A percentile compares a stretch with the other conserved stretches of the same genome.
Evolutionary conservation across 2,113 vertebrate species (phyloP).

Genomic region (Toxotes chatareus): DNA sequence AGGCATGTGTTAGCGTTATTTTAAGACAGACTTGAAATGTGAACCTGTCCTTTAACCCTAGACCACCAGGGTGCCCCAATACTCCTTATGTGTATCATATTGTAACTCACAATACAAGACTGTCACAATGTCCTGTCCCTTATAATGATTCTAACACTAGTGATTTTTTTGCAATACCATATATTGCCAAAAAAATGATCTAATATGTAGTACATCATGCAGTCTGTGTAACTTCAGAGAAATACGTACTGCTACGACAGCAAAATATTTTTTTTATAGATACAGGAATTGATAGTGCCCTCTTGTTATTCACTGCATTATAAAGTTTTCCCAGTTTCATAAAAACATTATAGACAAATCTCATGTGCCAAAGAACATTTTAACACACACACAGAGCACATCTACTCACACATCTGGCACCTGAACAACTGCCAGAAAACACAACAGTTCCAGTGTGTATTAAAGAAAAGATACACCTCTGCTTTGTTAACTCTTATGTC

Average conservation of each 20-base stretch:
- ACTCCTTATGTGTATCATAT: conserved; percentile 16
- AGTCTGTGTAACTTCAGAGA: conserved; percentile 2
- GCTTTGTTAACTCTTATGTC: not conserved
- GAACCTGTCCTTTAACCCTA: not conserved
- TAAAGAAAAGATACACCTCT: conserved; percentile 14
- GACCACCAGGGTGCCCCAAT: not conserved
- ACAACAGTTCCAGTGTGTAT: conserved; percentile 15
- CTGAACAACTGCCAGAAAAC: conserved; percentile 18
- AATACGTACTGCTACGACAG: not conserved
- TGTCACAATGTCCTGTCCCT: not conserved
- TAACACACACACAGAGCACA: conserved; percentile 9
- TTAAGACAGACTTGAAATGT: not conserved
- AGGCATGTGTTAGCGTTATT: not conserved
- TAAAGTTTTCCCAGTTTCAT: conserved; percentile 35
- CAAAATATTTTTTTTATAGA: not conserved
- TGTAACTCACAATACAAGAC: conserved; percentile 3
- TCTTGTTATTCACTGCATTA: conserved; percentile 16
- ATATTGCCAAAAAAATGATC: not conserved
- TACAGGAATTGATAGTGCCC: not conserved
- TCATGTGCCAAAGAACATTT: conserved; percentile 27
- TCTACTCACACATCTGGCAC: conserved; percentile 29
- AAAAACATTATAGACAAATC: conserved; percentile 27
- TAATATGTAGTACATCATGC: not conserved
- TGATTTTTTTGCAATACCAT: not conserved
- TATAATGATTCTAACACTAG: not conserved